phyloP scores from a whole-genome alignment of 2,888 invertebrate genomes.

The Drosophila dives region DNA sequence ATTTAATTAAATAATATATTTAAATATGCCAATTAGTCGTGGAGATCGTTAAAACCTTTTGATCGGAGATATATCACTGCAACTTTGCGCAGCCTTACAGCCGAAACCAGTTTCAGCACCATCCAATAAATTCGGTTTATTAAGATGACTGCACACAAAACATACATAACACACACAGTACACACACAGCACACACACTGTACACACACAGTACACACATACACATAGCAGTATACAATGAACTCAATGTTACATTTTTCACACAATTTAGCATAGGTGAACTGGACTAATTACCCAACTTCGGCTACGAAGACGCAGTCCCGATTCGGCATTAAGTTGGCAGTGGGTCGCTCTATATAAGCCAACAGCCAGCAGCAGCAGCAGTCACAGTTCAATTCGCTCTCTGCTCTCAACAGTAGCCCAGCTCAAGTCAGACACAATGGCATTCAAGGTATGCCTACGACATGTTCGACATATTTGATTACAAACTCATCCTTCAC shows the following conservation, averaged over 20 bases:
- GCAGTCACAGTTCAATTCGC: constrained; percentile 64
- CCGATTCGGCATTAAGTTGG: constrained; percentile 27
- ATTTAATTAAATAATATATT: neutral
- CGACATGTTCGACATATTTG: neutral
- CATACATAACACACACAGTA: neutral
- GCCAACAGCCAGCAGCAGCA: constrained; percentile 44
- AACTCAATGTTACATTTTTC: constrained; percentile 65
- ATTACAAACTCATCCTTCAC: constrained; percentile 3
- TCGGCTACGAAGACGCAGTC: constrained; percentile 45
- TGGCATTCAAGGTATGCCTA: constrained; percentile 76
- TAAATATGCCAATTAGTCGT: constrained; percentile 21
- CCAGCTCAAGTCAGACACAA: constrained; percentile 43
- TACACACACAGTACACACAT: neutral
- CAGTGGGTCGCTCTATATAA: constrained; percentile 64
- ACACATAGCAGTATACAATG: neutral
- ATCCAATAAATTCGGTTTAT: constrained; percentile 53
- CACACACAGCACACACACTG: neutral
- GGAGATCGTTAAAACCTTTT: constrained; percentile 9
- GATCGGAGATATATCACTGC: constrained; percentile 3
- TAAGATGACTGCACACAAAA: constrained; percentile 68
- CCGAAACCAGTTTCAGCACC: constrained; percentile 42
- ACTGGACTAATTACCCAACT: constrained; percentile 74
- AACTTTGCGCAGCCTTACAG: constrained; percentile 20
- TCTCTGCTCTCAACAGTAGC: constrained; percentile 59
- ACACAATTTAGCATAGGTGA: constrained; percentile 72